Conservation (phyloP, 2,797 vertebrate species). For the Neopelma chrysocephalum region DNA sequence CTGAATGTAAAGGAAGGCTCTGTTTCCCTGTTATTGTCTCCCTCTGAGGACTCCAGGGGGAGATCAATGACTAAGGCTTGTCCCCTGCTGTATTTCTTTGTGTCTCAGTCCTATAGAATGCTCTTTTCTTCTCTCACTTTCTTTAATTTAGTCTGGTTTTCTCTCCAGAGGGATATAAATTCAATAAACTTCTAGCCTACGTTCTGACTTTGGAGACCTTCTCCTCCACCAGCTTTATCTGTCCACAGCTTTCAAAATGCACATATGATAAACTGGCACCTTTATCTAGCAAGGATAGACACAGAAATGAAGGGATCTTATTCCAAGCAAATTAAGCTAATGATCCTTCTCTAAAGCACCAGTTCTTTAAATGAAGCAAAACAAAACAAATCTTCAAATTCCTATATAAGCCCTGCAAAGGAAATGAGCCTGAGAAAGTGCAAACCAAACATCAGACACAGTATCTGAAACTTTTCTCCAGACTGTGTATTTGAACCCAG, state of each 20-base stretch:
- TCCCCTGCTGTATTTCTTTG: neutral
- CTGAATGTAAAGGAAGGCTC: neutral
- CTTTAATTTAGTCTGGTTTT: neutral
- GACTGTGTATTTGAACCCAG: neutral
- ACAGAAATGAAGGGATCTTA: neutral
- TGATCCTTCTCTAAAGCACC: neutral
- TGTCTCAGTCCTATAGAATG: neutral
- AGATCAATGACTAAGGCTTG: neutral
- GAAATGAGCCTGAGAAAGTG: neutral
- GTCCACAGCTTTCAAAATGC: neutral
- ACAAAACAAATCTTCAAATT: neutral
- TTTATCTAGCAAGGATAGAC: neutral
- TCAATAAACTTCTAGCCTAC: neutral
- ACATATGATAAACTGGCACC: neutral
- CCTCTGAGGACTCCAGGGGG: rapidly evolving
- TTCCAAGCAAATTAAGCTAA: neutral
- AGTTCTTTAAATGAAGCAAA: neutral
- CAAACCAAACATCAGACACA: neutral
- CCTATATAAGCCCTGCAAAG: neutral
- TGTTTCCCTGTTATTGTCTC: neutral
- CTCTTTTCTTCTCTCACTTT: neutral
- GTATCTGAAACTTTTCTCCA: neutral
- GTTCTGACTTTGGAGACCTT: neutral
- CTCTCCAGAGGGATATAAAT: neutral
- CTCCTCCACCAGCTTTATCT: neutral